Percentiles rank a stretch among this genome's conserved stretches.
Conservation (phyloP, 2,888 invertebrate genomes). For the Stenurella melanura region DNA sequence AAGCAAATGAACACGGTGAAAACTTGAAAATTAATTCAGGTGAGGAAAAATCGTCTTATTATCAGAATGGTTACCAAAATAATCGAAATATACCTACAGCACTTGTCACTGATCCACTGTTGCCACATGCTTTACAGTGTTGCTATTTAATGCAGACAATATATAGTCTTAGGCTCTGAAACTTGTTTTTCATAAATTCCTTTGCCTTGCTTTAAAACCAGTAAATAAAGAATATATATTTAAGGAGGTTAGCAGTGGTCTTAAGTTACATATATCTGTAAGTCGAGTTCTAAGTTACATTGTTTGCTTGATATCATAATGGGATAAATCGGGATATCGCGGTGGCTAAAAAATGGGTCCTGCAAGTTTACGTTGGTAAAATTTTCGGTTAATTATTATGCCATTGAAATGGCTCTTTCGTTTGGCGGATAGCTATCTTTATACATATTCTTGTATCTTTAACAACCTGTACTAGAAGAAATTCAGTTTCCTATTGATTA, state of each 20-base stretch:
- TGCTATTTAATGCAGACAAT: not conserved
- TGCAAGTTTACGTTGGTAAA: too few relatives aligned
- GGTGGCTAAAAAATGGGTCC: too few relatives aligned
- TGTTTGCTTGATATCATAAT: too few relatives aligned
- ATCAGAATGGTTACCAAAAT: not conserved
- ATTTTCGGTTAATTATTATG: too few relatives aligned
- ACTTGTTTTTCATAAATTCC: not conserved
- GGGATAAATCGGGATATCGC: too few relatives aligned
- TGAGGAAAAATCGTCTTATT: not conserved
- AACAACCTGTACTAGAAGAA: too few relatives aligned
- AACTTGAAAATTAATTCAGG: not conserved
- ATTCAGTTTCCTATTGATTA: too few relatives aligned
- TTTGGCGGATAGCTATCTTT: too few relatives aligned
- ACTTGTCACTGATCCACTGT: not conserved
- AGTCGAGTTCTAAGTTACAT: not conserved
- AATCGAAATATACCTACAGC: not conserved
- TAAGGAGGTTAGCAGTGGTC: too few relatives aligned
- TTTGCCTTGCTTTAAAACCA: not conserved
- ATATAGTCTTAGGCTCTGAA: not conserved
- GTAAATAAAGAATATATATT: not conserved
- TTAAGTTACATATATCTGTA: not conserved
- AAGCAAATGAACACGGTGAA: constrained; percentile 2
- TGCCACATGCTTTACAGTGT: constrained; percentile 7
- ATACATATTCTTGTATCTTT: too few relatives aligned
- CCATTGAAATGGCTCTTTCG: too few relatives aligned